phyloP scores from a whole-genome alignment of 2,888 invertebrate species.

The Emmelina monodactyla region DNA sequence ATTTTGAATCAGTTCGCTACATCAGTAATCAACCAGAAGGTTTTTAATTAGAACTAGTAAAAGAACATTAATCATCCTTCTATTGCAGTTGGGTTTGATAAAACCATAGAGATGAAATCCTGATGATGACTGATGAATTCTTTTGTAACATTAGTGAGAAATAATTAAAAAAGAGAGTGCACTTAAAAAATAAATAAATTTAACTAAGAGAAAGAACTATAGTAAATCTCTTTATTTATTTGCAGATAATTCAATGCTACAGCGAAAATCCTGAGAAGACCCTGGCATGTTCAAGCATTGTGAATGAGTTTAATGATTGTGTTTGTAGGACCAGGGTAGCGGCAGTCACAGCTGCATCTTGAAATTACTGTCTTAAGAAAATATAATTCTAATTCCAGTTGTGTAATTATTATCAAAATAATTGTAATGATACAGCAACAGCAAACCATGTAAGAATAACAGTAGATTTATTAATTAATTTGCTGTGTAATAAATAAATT shows the following conservation, averaged over 20 bases:
- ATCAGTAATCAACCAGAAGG: no score
- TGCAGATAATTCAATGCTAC: constrained; percentile 57
- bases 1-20: no score
- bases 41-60: no score
- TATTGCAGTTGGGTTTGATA: no score
- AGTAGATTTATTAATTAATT: constrained; percentile 48
- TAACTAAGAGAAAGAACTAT: neutral
- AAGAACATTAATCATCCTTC: no score
- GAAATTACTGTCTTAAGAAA: constrained; percentile 17
- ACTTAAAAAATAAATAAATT: no score
- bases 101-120: no score
- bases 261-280: constrained; percentile 48
- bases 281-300: constrained; percentile 53
- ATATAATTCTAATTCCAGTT: constrained; percentile 5
- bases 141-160: no score
- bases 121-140: no score
- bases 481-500: constrained; percentile 57
- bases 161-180: no score
- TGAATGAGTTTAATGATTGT: constrained; percentile 61
- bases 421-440: no score
- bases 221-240: constrained; percentile 13
- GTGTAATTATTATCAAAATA: no score
- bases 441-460: neutral
- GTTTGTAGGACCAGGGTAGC: constrained; percentile 56
- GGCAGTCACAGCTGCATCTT: constrained; percentile 44